phyloP scores from a whole-genome alignment of 2,113 vertebrate genomes.

The Zootoca vivipara region DNA sequence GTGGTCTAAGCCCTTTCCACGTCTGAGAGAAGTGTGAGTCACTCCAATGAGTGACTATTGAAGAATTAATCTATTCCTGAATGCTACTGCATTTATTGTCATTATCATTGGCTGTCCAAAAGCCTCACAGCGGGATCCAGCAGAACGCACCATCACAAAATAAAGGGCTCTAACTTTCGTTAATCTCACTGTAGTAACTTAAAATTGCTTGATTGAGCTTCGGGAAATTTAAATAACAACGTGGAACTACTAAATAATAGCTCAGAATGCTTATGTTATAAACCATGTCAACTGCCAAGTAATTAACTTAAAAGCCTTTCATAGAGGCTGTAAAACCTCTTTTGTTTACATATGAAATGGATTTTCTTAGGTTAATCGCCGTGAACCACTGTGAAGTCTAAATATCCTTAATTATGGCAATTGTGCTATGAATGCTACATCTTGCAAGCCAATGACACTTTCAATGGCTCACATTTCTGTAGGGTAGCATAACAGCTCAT shows the following conservation, averaged over 20 bases:
- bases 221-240: constrained; percentile 2
- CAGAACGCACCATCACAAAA: background rate
- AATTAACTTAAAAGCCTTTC: constrained; percentile 14
- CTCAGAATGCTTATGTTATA: background rate
- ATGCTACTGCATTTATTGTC: background rate
- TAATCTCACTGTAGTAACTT: background rate
- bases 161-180: background rate
- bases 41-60: background rate
- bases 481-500: background rate
- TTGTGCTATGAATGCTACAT: background rate
- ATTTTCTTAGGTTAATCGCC: background rate
- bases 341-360: background rate
- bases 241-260: background rate
- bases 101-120: background rate
- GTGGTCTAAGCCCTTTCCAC: too few species aligned
- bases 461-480: background rate
- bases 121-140: background rate
- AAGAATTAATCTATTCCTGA: background rate
- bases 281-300: background rate
- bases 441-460: background rate
- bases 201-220: background rate
- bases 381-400: background rate
- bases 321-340: background rate
- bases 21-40: background rate
- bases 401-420: background rate